Conservation (phyloP, 1,140 invertebrate genomes). For the Drosophila jambulina region DNA sequence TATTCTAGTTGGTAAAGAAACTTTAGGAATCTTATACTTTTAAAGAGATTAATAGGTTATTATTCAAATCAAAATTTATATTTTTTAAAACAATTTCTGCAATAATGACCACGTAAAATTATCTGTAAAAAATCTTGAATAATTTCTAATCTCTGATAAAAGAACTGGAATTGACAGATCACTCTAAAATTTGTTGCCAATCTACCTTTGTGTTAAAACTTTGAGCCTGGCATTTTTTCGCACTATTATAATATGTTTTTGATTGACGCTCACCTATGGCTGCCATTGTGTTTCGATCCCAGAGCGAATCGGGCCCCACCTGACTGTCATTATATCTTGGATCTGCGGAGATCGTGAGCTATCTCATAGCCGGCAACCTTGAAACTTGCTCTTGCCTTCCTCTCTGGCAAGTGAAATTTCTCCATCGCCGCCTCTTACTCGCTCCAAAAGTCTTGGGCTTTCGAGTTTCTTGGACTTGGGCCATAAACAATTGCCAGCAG, state of each 20-base stretch:
- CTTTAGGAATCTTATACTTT: background rate
- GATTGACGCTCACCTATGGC: slow-evolving; percentile 8
- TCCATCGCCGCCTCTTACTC: slow-evolving; percentile 26
- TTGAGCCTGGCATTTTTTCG: background rate
- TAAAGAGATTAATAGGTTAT: background rate
- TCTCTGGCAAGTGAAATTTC: slow-evolving; percentile 67
- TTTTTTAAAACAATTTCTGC: background rate
- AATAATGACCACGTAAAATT: background rate
- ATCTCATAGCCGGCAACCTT: slow-evolving; percentile 58
- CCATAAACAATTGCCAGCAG: slow-evolving; percentile 70
- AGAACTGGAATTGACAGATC: slow-evolving; percentile 8
- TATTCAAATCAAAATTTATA: background rate
- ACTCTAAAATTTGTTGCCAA: background rate
- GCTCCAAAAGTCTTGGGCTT: slow-evolving; percentile 37
- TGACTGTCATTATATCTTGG: slow-evolving; percentile 29
- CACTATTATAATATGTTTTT: slow-evolving; percentile 14
- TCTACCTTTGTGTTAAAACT: background rate
- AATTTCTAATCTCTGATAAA: slow-evolving; percentile 3
- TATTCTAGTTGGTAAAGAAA: background rate
- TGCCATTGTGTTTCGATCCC: slow-evolving; percentile 18
- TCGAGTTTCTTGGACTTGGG: slow-evolving; percentile 60
- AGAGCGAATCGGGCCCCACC: slow-evolving; percentile 20
- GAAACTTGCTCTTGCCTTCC: slow-evolving; percentile 68
- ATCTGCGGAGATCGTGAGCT: slow-evolving; percentile 17
- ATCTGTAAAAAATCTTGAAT: background rate